Evolutionary conservation across 2,888 invertebrate species (phyloP).

Genomic region (Strigamia transsilvanica): DNA sequence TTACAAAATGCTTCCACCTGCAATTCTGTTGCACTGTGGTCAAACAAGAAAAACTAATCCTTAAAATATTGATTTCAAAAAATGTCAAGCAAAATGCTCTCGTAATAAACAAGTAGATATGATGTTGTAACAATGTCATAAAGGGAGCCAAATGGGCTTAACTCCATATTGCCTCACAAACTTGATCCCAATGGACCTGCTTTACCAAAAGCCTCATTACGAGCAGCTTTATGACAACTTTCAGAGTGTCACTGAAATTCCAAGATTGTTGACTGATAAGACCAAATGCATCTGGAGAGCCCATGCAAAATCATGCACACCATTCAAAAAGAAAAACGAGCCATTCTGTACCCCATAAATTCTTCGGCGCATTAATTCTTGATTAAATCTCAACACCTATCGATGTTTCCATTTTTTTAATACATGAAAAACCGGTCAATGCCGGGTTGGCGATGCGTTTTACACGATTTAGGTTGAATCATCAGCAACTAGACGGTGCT

Average conservation of each 20-base stretch:
- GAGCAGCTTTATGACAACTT: conserved; percentile 29
- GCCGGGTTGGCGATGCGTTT: background rate
- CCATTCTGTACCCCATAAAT: conserved; percentile 19
- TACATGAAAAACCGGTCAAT: background rate
- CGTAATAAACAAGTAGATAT: conserved; percentile 31
- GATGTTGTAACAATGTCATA: conserved; percentile 15
- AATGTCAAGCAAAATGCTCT: background rate
- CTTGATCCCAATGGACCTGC: conserved; percentile 37
- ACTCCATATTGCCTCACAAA: conserved; percentile 43
- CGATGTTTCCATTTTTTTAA: background rate
- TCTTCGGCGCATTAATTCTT: background rate
- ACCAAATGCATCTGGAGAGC: conserved; percentile 11
- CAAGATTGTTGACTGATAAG: conserved; percentile 34
- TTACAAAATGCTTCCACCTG: too few relatives aligned
- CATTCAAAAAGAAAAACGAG: background rate
- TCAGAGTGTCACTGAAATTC: conserved; percentile 30
- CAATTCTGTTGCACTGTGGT: too few relatives aligned
- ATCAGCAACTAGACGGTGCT: background rate
- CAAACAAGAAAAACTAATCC: background rate
- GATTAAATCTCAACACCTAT: background rate
- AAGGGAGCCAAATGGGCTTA: conserved; percentile 13
- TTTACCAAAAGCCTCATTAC: conserved; percentile 40
- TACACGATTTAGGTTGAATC: background rate
- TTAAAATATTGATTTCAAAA: background rate
- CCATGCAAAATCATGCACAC: background rate